These are phyloP conservation scores for Drosophila melanica DNA, from an alignment of 1,140 invertebrate genomes.

Conservation along the genomic window DNA sequence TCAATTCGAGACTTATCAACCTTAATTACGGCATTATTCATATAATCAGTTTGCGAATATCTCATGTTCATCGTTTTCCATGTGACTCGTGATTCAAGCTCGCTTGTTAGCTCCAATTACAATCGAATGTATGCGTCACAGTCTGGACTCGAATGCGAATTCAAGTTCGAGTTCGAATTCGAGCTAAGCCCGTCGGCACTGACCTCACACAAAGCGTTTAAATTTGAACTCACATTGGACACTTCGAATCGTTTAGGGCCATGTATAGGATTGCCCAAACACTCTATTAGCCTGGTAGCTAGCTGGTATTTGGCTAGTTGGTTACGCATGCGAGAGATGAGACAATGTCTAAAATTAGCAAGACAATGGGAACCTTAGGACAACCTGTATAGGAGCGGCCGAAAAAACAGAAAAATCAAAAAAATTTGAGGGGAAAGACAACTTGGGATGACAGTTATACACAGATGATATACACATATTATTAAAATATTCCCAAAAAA, in stretches of 20 bases:
- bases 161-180: slow-evolving; percentile 14
- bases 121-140: slow-evolving; percentile 12
- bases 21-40: slow-evolving; percentile 45
- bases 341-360: slow-evolving; percentile 72
- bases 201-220: slow-evolving; percentile 60
- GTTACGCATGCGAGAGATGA: slow-evolving; percentile 51
- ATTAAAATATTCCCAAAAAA: too few relatives aligned
- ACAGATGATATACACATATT: too few relatives aligned
- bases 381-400: slow-evolving; percentile 54
- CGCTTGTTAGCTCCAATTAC: slow-evolving; percentile 13
- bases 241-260: slow-evolving; percentile 22
- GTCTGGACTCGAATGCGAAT: slow-evolving; percentile 7
- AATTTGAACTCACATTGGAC: slow-evolving; percentile 33
- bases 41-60: slow-evolving; percentile 4
- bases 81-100: slow-evolving; percentile 32
- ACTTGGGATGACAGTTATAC: background rate
- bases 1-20: slow-evolving; percentile 3
- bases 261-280: slow-evolving; percentile 26
- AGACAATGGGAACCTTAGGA: slow-evolving; percentile 38
- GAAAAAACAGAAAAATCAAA: slow-evolving; percentile 14
- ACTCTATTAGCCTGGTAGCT: slow-evolving; percentile 17
- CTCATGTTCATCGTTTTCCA: background rate
- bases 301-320: slow-evolving; percentile 1
- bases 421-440: background rate
- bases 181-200: slow-evolving; percentile 25